Conservation (phyloP, 92 coral and sea anemone genomes). For the Heliopora coerulea region DNA sequence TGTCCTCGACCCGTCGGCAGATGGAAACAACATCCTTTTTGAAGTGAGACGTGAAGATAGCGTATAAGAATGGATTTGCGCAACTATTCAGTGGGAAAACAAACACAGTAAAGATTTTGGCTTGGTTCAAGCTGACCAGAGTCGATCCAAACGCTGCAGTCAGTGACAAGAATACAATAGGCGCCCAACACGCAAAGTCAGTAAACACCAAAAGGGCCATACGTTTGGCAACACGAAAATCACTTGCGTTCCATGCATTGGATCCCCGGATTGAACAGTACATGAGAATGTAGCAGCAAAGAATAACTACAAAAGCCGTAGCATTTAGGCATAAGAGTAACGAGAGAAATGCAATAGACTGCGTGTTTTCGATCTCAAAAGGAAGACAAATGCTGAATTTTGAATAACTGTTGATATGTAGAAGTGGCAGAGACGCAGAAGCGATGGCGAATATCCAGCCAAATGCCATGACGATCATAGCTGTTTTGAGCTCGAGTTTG, state of each 20-base stretch:
- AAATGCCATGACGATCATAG: constrained; percentile 69
- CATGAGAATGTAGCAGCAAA: constrained; percentile 78
- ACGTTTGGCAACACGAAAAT: constrained; percentile 83
- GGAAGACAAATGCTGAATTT: constrained; percentile 95
- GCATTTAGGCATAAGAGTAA: constrained; percentile 66
- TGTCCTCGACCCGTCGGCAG: constrained; percentile 75
- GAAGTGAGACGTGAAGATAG: constrained; percentile 86
- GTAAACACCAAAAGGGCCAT: constrained; percentile 91
- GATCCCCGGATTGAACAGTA: constrained; percentile 91
- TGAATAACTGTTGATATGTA: constrained; percentile 71
- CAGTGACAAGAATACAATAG: constrained; percentile 76
- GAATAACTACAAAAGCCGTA: constrained; percentile 77
- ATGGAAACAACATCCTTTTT: constrained; percentile 77
- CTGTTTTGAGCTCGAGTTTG: constrained; percentile 71
- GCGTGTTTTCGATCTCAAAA: constrained; percentile 72
- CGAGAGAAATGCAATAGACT: constrained; percentile 73
- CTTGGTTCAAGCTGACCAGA: constrained; percentile 72
- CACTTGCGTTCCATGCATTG: constrained; percentile 98
- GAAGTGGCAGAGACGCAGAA: constrained; percentile 76
- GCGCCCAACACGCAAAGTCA: constrained; percentile 97
- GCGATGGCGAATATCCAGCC: constrained; percentile 77
- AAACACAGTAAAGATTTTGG: constrained; percentile 83
- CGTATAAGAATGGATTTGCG: constrained; percentile 92
- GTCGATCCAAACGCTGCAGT: constrained; percentile 82
- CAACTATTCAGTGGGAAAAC: constrained; percentile 93